Evolutionary conservation across 2,113 vertebrate genomes (phyloP), one percentile per base, ranked within the genome.

Genomic region (Bujurquina vittata): DNA sequence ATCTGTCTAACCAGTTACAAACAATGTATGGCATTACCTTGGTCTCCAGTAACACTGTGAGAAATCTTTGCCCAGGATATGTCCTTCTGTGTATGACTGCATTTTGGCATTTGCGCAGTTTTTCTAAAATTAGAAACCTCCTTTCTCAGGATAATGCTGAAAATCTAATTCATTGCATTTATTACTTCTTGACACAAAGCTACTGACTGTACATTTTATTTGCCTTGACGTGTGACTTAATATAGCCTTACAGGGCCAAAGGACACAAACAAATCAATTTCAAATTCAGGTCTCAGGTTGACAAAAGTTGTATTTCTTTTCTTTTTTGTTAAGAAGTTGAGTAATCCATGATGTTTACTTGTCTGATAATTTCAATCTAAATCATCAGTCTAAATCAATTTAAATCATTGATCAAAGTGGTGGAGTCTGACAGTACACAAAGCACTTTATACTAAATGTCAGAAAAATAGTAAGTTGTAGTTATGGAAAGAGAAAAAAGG

Each of bases 141-240:
- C 2, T 26, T 26, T 26, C 26, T 26, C 26, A 26, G 26, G 26
- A 26, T 26, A 3, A 26, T 26, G 26, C 26, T 26, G 26, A 26
- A 26, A 26, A 26, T 26, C 26, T 26, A 26, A 26, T 2, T 26
- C 26, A 26, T 26, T 26, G 3, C 26, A 26, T 26, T 26, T 26
- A 26, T 26, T 26, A 26, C 26, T 26, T 26, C 26, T 26, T 26
- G n/a, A n/a, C n/a, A n/a, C n/a, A n/a, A n/a, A n/a, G n/a, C n/a
- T n/a, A n/a, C 55, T 73, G 59, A 78, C 57, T 84, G 78, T 81
- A 87, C 46, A 67, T 72, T 35, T 79, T 23, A 52, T 61, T 67
- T 55, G 40, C 58, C 29, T 84, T 84, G 65, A 69, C 67, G 54
- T 43, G 78, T 29, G 3, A 63, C 17, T 65, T n/a, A 77, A 37